phyloP scores from a whole-genome alignment of 2,113 vertebrate species.

The Nothobranchius kuhntae region DNA sequence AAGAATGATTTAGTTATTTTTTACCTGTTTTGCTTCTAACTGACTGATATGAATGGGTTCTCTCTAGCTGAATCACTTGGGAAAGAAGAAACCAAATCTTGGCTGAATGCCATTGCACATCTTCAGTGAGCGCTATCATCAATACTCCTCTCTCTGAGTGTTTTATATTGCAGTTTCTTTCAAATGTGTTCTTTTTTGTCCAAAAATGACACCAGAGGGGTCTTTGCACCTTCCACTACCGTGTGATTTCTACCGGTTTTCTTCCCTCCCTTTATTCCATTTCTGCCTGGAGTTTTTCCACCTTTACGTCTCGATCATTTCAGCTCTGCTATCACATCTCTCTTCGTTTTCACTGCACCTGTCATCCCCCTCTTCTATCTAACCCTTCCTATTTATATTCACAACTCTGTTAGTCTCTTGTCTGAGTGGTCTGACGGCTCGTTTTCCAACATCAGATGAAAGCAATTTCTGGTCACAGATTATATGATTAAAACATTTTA shows the following conservation, averaged over 20 bases:
- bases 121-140: conserved; percentile 28
- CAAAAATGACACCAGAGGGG: conserved; percentile 28
- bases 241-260: conserved; percentile 17
- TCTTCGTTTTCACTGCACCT: conserved; percentile 26
- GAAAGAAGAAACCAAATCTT: background rate
- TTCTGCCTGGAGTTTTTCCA: conserved; percentile 20
- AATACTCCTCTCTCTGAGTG: conserved; percentile 33
- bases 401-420: background rate
- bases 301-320: conserved; percentile 10
- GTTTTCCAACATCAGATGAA: background rate
- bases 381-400: conserved; percentile 13
- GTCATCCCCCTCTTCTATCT: conserved; percentile 44
- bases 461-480: too few relatives aligned
- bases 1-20: background rate
- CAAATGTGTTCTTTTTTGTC: conserved; percentile 35
- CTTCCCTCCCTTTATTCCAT: conserved; percentile 18
- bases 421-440: conserved; percentile 16
- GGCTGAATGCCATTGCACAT: conserved; percentile 7
- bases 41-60: background rate
- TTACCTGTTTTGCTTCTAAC: background rate
- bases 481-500: too few relatives aligned
- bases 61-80: conserved; percentile 2
- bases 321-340: conserved; percentile 27
- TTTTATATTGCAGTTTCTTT: conserved; percentile 47
- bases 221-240: conserved; percentile 27